These are phyloP conservation scores for Carettochelys insculpta DNA, from an alignment of 2,113 vertebrate species.

Conservation along the genomic window DNA sequence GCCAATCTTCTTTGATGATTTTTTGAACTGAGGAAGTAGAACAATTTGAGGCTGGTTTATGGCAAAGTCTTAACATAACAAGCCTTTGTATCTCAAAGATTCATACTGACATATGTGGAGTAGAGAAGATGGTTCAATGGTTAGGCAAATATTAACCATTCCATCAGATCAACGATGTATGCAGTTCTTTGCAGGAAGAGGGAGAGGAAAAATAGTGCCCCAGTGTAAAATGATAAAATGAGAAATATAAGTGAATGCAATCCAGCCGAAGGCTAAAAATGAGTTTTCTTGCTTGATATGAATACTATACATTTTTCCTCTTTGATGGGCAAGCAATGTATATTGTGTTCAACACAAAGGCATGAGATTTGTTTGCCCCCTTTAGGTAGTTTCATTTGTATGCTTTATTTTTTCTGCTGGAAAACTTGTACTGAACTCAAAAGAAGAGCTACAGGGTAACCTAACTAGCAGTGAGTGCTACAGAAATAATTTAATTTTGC, in stretches of 20 bases:
- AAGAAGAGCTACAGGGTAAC: constrained; percentile 66
- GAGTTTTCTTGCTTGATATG: constrained; percentile 18
- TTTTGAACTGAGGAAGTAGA: constrained; percentile 34
- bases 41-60: constrained; percentile 2
- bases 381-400: constrained; percentile 70
- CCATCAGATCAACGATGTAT: background rate
- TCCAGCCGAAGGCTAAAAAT: background rate
- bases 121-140: background rate
- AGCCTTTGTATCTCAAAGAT: background rate
- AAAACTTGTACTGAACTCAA: constrained; percentile 47
- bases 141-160: background rate
- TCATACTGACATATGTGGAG: background rate
- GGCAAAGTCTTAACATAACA: background rate
- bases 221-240: background rate
- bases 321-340: constrained; percentile 25
- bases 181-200: constrained; percentile 12
- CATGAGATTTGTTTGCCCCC: constrained; percentile 54
- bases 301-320: constrained; percentile 29
- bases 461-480: constrained; percentile 67
- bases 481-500: constrained; percentile 24
- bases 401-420: constrained; percentile 67
- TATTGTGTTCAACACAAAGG: constrained; percentile 49
- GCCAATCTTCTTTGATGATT: constrained; percentile 13
- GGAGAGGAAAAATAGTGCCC: background rate
- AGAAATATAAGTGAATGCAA: background rate